Base-by-base conservation (phyloP, 2,888 invertebrate species). In the Leptura quadrifasciata region DNA sequence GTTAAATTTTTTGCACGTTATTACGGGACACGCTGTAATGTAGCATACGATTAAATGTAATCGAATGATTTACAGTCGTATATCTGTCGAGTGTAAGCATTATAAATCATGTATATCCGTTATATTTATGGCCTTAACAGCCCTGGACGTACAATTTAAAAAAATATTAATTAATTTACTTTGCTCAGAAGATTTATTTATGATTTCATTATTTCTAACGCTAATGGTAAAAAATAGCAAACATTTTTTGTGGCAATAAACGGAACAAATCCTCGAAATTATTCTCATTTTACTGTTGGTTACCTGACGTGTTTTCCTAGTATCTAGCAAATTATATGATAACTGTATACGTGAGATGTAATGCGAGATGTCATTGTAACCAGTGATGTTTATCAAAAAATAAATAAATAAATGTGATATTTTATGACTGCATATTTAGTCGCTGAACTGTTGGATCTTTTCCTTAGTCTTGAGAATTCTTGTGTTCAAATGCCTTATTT, bases 351-450 rank as follows among this genome's bases (percentile, higher is more conserved):
- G 58, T 74, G 73, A 74, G 55, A 67, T 74, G 71, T 77, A 71
- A 75, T 79, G 72, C 67, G 72, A 77, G 20, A 70, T 12, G 24
- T 20, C 21, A 20, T 39, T 58, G 70, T 61, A 71, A 47, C 15
- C 58, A 75, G 75, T 77, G 75, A 77, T 70, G 72, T 72, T 68
- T 68, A 76, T 72, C 67, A 72, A 63, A 74, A 75, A 63, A 71
- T 61, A 68, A 72, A 68, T 27, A 76, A 76, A 76, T 75, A n/a
- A n/a, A n/a, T 81, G 79, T 76, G 76, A 79, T 80, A 80, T 81
- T 81, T 79, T 76, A 74, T 81, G 77, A 82, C 80, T 80, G 75
- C 77, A 78, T 79, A 71, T 81, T 80, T 79, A 78, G 76, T 54
- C 71, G 68, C 61, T 57, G 60, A 57, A n/a, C 60, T 39, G 39